Evolutionary conservation across 2,113 vertebrate genomes (phyloP).

Genomic region (Camelus bactrianus): DNA sequence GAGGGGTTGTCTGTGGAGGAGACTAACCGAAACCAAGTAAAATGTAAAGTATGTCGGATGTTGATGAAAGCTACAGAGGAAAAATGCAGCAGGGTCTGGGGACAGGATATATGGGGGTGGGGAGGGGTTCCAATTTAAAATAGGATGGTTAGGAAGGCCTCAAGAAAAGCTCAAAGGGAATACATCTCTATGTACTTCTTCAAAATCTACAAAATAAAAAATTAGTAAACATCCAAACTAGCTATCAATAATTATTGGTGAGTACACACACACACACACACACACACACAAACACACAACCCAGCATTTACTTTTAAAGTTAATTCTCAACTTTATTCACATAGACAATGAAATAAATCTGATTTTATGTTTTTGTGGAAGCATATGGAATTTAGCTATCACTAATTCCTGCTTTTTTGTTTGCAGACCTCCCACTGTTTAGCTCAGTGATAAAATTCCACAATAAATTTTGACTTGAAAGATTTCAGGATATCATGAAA

Average conservation of each 20-base stretch:
- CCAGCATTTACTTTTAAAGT: slow-evolving; percentile 47
- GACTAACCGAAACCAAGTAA: slow-evolving; percentile 24
- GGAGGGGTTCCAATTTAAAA: not conserved
- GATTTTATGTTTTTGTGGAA: slow-evolving; percentile 54
- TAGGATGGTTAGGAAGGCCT: not conserved
- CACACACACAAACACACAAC: not conserved
- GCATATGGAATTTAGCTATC: slow-evolving; percentile 63
- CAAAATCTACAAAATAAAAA: slow-evolving; percentile 30
- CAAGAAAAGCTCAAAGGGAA: slow-evolving; percentile 24
- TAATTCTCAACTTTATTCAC: not conserved
- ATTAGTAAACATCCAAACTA: not conserved
- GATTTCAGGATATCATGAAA: slow-evolving; percentile 72
- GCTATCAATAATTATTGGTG: not conserved
- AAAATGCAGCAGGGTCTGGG: not conserved
- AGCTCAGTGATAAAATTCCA: slow-evolving; percentile 74
- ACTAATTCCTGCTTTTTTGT: slow-evolving; percentile 51
- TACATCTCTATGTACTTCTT: not conserved
- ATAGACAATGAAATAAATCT: slow-evolving; percentile 47
- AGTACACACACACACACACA: not conserved
- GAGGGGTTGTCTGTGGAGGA: not conserved
- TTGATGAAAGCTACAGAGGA: not conserved
- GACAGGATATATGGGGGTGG: not conserved
- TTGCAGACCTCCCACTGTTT: slow-evolving; percentile 71
- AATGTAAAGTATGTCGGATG: not conserved
- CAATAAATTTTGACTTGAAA: slow-evolving; percentile 81